Conservation (phyloP, 1,140 invertebrate genomes). For the Cydia strobilella region DNA sequence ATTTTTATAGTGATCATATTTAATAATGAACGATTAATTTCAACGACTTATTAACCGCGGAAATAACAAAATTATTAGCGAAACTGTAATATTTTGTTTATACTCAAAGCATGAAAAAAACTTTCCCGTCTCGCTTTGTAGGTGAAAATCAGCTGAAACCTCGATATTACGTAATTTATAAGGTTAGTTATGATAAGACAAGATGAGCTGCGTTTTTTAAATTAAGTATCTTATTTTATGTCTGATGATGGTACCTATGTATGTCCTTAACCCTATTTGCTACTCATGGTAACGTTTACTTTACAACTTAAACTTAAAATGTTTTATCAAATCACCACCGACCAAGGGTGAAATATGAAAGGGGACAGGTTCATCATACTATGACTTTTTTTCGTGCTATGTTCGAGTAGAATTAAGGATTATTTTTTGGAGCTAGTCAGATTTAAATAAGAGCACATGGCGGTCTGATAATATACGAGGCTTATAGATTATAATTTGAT, state of each 20-base stretch:
- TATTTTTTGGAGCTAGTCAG: constrained; percentile 35
- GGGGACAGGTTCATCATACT: constrained; percentile 62
- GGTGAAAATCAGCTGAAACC: too few relatives aligned
- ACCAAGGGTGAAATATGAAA: constrained; percentile 68
- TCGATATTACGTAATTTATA: too few relatives aligned
- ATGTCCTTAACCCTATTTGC: constrained; percentile 39
- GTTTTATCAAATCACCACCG: constrained; percentile 57
- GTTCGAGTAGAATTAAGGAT: not conserved
- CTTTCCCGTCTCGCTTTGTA: too few relatives aligned
- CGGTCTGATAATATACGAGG: constrained; percentile 38
- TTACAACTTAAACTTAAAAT: constrained; percentile 61
- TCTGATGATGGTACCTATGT: constrained; percentile 21
- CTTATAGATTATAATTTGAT: constrained; percentile 48
- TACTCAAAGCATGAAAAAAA: too few relatives aligned
- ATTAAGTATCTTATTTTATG: constrained; percentile 22
- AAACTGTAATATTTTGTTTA: too few relatives aligned
- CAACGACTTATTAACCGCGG: too few relatives aligned
- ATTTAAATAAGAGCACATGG: constrained; percentile 59
- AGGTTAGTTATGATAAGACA: too few relatives aligned
- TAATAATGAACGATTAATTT: too few relatives aligned
- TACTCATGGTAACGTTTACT: constrained; percentile 58
- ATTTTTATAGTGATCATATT: too few relatives aligned
- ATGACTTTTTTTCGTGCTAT: constrained; percentile 39
- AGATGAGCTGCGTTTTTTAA: too few relatives aligned
- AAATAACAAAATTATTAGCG: too few relatives aligned